A percentile compares a stretch with the other conserved stretches of the same genome.
phyloP scores from a whole-genome alignment of 2,797 vertebrate species.

The Mus minutoides region DNA sequence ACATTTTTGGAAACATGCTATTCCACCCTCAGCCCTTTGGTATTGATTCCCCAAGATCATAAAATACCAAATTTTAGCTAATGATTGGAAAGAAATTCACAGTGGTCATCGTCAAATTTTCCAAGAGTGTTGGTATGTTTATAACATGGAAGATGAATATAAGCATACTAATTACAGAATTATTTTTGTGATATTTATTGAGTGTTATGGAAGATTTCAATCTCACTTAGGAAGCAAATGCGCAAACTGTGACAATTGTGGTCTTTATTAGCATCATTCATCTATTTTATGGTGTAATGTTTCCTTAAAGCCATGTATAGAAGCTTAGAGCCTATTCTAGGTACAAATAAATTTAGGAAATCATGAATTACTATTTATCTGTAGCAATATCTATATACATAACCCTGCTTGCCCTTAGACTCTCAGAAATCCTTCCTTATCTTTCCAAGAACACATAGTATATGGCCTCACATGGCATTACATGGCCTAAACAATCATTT shows the following conservation, averaged over 20 bases:
- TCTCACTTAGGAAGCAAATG: background rate
- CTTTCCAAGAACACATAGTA: background rate
- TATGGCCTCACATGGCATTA: background rate
- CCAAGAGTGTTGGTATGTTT: background rate
- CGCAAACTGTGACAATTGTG: background rate
- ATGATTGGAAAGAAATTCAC: background rate
- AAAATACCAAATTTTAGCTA: background rate
- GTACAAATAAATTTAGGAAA: background rate
- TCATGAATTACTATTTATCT: background rate
- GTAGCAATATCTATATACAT: too few relatives aligned
- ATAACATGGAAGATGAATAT: background rate
- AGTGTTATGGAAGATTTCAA: background rate
- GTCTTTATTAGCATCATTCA: background rate
- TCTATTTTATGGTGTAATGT: background rate
- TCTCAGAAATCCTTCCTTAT: too few relatives aligned
- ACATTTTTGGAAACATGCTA: background rate
- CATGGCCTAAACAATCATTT: background rate
- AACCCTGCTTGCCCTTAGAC: background rate
- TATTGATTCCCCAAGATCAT: background rate
- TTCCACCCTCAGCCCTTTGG: background rate
- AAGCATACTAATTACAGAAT: background rate
- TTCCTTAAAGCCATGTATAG: background rate
- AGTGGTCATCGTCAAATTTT: background rate
- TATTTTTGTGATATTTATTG: background rate
- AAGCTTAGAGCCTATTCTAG: background rate